Evolutionary conservation across 2,113 vertebrate species (phyloP), one percentile per base, ranked within the genome.

Genomic region (Polypterus bichir): DNA sequence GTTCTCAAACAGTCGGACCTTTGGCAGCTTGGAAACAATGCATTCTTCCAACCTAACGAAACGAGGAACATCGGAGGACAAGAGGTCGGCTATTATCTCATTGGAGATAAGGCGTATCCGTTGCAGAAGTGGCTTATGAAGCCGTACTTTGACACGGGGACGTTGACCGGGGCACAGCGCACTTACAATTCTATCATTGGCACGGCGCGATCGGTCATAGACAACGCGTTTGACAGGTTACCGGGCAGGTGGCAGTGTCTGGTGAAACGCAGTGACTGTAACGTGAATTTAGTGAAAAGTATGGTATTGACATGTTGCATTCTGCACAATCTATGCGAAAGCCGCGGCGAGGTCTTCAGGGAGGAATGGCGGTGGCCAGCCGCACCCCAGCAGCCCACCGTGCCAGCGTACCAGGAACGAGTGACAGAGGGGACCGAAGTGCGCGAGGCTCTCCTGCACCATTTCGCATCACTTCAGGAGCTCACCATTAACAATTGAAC

Each of bases 101-200:
- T 70, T 11, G 62, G 63, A 8, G 65, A 67, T 48, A 10, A 52
- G 55, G 61, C 62, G 46, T 64, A 66, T 64, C 66, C 61, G 45
- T 58, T 62, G 10, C 4, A 59, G 44, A 71, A 54, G 8, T 65
- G 61, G 63, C 27, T 27, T 27, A 27, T 27, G 27, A 27, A 27
- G 27, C 66, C 66, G 46, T 64, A 59, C 4, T 6, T 7, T 46
- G 68, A 70, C 62, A 67, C 49, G 51, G 59, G 57, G n/a, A 45
- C 9, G 3, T 57, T 70, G 47, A 59, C 10, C 9, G 48, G 1
- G 48, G 10, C 60, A 49, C 63, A 63, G 7, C 52, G 57, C 10
- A 49, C 9, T 3, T 4, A 45, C n/a, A 60, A 60, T n/a, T 60
- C n/a, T 8, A 60, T 48, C 47, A 48, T 47, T 4, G 48, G 3